These are phyloP conservation scores for Chiloscyllium punctatum DNA, from an alignment of 2,797 vertebrate genomes.

Conservation along the genomic window DNA sequence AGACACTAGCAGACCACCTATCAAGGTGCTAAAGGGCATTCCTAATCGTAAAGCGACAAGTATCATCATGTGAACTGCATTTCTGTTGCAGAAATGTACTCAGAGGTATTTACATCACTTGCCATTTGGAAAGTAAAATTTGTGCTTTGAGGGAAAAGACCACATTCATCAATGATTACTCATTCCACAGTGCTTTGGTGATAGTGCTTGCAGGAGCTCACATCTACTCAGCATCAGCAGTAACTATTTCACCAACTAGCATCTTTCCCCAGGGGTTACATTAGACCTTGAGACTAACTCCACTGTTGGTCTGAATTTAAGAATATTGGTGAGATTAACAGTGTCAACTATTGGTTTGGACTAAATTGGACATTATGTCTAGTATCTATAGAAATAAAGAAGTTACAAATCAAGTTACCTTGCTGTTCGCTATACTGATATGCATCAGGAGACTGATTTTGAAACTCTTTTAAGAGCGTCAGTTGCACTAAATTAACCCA, in stretches of 20 bases:
- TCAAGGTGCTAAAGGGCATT: background rate
- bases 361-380: background rate
- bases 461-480: background rate
- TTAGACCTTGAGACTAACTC: background rate
- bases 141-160: background rate
- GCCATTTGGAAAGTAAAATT: background rate
- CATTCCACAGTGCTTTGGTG: background rate
- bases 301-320: background rate
- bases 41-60: conserved; percentile 5
- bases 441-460: background rate
- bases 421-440: background rate
- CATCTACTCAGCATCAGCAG: background rate
- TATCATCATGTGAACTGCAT: background rate
- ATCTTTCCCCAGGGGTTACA: background rate
- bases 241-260: background rate
- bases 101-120: background rate
- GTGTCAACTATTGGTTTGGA: background rate
- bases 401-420: background rate
- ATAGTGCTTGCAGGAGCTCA: background rate
- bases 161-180: background rate
- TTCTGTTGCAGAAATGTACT: background rate
- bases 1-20: background rate
- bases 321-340: background rate
- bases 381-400: background rate
- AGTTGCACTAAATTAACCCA: background rate